A percentile compares a stretch with the other conserved stretches of the same genome.
These are phyloP conservation scores for Pteropus rufus DNA, from an alignment of 2,797 vertebrate genomes.

Conservation along the genomic window DNA sequence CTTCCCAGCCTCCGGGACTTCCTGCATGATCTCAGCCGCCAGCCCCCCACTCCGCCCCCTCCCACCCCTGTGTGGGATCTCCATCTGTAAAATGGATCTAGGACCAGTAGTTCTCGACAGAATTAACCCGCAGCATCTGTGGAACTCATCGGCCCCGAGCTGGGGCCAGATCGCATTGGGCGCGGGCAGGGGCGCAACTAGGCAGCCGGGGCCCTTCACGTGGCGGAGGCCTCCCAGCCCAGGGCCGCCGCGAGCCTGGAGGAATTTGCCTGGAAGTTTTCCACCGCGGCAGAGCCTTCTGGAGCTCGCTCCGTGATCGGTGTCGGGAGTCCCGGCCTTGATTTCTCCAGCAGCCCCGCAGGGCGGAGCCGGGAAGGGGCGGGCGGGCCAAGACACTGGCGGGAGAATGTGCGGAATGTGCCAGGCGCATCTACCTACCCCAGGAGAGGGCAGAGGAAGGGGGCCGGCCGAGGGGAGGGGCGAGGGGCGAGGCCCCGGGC, in stretches of 20 bases:
- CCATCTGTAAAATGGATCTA: conserved; percentile 76
- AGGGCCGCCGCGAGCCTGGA: not conserved
- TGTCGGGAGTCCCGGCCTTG: not conserved
- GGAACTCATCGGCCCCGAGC: conserved; percentile 47
- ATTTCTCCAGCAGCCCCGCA: conserved; percentile 51
- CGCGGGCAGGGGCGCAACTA: not conserved
- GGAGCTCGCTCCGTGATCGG: not conserved
- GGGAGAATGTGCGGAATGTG: conserved; percentile 72
- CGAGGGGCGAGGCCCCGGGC: conserved; percentile 68
- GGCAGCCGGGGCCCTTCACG: conserved; percentile 16
- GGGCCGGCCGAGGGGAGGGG: conserved; percentile 72
- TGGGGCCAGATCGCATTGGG: not conserved
- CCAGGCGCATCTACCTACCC: conserved; percentile 70
- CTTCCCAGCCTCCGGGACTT: conserved; percentile 44
- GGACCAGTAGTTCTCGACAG: conserved; percentile 25
- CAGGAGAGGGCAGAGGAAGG: conserved; percentile 66
- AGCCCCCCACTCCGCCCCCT: not conserved
- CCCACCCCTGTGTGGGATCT: conserved; percentile 59
- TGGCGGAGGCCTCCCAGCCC: conserved; percentile 16
- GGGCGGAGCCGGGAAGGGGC: conserved; percentile 19
- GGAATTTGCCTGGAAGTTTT: conserved; percentile 45
- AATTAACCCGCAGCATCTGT: conserved; percentile 57
- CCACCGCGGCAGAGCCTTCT: not conserved
- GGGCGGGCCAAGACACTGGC: conserved; percentile 41
- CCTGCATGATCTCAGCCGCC: conserved; percentile 56